Percentiles rank a stretch among this genome's conserved stretches.
phyloP scores from a whole-genome alignment of 1,140 invertebrate species.

The Atta colombica region DNA sequence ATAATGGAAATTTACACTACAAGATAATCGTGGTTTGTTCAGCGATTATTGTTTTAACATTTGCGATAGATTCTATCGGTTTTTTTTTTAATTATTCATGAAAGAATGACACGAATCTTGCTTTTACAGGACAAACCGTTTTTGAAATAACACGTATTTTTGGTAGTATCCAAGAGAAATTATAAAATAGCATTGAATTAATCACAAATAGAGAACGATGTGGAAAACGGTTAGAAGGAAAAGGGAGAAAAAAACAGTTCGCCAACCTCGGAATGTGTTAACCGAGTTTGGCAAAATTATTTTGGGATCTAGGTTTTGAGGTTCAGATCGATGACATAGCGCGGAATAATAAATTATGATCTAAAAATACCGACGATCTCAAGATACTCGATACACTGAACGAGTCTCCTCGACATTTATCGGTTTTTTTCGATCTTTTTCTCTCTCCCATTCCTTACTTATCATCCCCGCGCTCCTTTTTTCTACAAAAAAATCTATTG shows the following conservation, averaged over 20 bases:
- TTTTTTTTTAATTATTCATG: not conserved
- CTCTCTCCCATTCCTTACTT: conserved; percentile 4
- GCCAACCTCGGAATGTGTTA: conserved; percentile 34
- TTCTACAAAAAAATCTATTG: conserved; percentile 53
- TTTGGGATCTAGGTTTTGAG: conserved; percentile 55
- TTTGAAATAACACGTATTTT: not conserved
- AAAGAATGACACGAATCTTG: not conserved
- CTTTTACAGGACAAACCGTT: not conserved
- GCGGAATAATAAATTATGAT: conserved; percentile 46
- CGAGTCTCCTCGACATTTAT: conserved; percentile 40
- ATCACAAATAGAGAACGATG: not conserved
- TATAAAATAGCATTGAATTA: conserved; percentile 6
- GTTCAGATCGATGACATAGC: conserved; percentile 46
- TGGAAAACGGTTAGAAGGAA: not conserved
- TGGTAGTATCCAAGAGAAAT: not conserved
- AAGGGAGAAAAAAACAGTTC: conserved; percentile 2
- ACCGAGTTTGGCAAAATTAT: conserved; percentile 51
- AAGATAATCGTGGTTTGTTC: not conserved
- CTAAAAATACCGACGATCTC: conserved; percentile 32
- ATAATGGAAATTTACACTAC: not conserved
- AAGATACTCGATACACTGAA: conserved; percentile 16
- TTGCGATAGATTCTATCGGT: not conserved
- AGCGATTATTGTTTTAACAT: not conserved
- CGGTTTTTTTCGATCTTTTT: conserved; percentile 41
- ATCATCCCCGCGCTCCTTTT: not conserved